Percentiles rank a stretch among this genome's conserved stretches.
Conservation (phyloP, 2,113 vertebrate genomes). For the Boleophthalmus pectinirostris region DNA sequence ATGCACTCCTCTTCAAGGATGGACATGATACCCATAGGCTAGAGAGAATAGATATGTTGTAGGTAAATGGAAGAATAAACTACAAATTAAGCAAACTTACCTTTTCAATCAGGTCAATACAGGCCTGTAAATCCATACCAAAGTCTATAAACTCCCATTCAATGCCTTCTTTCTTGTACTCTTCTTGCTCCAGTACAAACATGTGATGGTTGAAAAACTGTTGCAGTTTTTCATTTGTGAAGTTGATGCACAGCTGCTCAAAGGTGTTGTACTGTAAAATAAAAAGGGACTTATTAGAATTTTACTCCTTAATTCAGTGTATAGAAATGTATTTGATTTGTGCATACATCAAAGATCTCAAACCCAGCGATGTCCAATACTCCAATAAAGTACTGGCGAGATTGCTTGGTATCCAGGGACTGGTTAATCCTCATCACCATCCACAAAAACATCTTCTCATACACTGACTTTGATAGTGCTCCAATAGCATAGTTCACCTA, state of each 20-base stretch:
- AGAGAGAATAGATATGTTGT: not conserved
- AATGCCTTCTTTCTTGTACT: constrained; percentile 83
- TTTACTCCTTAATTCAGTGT: not conserved
- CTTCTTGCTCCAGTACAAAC: constrained; percentile 80
- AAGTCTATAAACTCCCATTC: constrained; percentile 82
- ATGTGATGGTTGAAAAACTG: constrained; percentile 66
- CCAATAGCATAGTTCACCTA: constrained; percentile 68
- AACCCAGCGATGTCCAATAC: constrained; percentile 76
- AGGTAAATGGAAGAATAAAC: not conserved
- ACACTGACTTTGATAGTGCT: constrained; percentile 75
- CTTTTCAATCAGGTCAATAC: constrained; percentile 80
- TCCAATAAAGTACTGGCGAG: constrained; percentile 75
- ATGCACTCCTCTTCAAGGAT: constrained; percentile 83
- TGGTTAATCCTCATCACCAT: constrained; percentile 77
- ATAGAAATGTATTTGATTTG: constrained; percentile 34
- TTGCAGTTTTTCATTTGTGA: constrained; percentile 73
- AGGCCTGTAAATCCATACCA: constrained; percentile 78
- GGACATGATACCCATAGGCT: constrained; percentile 82
- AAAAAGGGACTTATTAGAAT: not conserved
- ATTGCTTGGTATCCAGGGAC: constrained; percentile 71
- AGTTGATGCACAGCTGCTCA: constrained; percentile 71
- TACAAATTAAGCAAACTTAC: constrained; percentile 32
- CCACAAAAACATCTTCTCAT: constrained; percentile 78
- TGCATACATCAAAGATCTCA: constrained; percentile 77
- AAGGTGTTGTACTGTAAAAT: constrained; percentile 64